Conservation (phyloP, 2,113 vertebrate species). For the Macaca fascicularis region DNA sequence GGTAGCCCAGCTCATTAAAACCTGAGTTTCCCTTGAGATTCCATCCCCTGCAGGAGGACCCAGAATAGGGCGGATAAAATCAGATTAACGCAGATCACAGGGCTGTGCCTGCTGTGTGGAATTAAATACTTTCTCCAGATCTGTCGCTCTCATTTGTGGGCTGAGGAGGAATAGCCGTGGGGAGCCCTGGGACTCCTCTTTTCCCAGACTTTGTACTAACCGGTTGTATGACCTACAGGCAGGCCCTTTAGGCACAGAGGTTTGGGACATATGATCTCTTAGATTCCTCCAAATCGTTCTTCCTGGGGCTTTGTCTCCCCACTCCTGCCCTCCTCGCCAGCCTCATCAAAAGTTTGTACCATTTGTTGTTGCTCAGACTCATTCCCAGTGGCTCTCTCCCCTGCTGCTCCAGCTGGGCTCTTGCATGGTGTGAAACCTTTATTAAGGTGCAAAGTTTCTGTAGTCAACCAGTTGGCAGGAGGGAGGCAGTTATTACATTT, state of each 20-base stretch:
- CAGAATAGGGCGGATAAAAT: too few species aligned
- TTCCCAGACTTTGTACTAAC: neutral
- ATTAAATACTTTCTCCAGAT: neutral
- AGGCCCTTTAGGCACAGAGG: neutral
- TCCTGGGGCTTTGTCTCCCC: neutral
- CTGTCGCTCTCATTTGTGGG: neutral
- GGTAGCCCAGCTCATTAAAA: neutral
- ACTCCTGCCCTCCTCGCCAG: neutral
- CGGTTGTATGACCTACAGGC: neutral
- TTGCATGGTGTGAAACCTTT: neutral
- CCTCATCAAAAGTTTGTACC: neutral
- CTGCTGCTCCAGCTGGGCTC: neutral
- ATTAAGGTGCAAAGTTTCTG: slow-evolving; percentile 25
- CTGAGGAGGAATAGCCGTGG: neutral
- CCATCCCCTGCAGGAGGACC: neutral
- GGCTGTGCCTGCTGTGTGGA: neutral
- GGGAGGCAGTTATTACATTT: neutral
- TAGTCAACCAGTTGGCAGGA: neutral
- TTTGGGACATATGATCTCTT: neutral
- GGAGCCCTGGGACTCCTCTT: neutral
- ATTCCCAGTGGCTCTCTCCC: neutral
- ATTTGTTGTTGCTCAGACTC: neutral
- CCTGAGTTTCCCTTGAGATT: neutral
- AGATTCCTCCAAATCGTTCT: neutral
- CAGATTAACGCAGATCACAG: neutral